Percentiles rank a stretch among this genome's conserved stretches.
Conservation (phyloP, 53 echinoderm and acorn worm genomes). For the Paelopatides confundens region DNA sequence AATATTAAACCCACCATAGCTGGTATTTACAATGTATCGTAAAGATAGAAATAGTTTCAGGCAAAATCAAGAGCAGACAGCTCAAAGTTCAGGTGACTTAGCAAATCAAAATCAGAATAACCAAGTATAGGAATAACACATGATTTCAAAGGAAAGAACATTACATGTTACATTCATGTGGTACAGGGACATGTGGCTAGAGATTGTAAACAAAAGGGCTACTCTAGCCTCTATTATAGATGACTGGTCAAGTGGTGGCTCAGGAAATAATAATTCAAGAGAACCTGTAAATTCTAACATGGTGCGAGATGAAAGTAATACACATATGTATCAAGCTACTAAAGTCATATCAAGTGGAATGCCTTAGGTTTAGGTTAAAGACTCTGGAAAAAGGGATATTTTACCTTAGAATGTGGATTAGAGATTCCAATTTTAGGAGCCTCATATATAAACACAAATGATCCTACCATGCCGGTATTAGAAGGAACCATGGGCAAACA, state of each 20-base stretch:
- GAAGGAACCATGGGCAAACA: not conserved
- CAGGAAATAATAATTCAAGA: no score
- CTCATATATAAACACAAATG: not conserved
- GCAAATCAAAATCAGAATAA: no score
- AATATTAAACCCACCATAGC: conserved; percentile 33
- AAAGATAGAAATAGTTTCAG: not conserved
- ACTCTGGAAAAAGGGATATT: not conserved
- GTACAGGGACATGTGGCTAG: no score
- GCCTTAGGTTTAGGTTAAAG: not conserved
- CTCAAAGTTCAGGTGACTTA: no score
- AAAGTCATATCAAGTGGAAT: not conserved
- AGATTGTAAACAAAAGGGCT: no score
- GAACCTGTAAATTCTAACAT: no score
- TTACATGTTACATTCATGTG: no score
- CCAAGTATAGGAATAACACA: no score
- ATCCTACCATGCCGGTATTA: not conserved
- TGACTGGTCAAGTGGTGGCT: no score
- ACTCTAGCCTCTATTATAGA: no score
- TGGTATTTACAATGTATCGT: conserved; percentile 1
- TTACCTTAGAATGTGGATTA: not conserved
- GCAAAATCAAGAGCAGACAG: not conserved
- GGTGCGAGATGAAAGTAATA: not conserved
- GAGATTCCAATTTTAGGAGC: no score
- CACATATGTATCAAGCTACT: not conserved
- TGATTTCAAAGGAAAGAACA: no score